phyloP scores from a whole-genome alignment of 2,888 invertebrate genomes.

The Leucozona laternaria region DNA sequence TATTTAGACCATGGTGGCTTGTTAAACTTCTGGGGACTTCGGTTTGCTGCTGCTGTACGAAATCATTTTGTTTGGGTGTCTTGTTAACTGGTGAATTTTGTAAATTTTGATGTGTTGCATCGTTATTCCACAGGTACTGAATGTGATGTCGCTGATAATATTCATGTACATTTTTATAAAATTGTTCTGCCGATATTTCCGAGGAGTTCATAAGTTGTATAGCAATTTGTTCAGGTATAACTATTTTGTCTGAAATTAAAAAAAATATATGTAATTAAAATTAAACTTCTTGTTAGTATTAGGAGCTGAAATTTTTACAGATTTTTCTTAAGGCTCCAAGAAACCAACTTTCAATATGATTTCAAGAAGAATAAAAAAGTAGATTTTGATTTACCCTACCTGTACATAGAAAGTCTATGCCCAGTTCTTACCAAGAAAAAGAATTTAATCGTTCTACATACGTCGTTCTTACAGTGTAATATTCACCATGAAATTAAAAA shows the following conservation, averaged over 20 bases:
- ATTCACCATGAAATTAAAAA: too few relatives aligned
- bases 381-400: too few relatives aligned
- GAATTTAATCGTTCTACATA: too few relatives aligned
- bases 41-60: slow-evolving; percentile 13
- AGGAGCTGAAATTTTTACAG: too few relatives aligned
- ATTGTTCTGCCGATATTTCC: slow-evolving; percentile 83
- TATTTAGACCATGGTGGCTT: slow-evolving; percentile 6
- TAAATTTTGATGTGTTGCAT: slow-evolving; percentile 31
- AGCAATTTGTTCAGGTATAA: slow-evolving; percentile 83
- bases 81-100: slow-evolving; percentile 30
- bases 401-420: too few relatives aligned
- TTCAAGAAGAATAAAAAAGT: too few relatives aligned
- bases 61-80: slow-evolving; percentile 28
- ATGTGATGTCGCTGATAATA: slow-evolving; percentile 84
- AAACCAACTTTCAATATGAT: too few relatives aligned
- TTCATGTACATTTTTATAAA: slow-evolving; percentile 82
- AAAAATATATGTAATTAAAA: too few relatives aligned
- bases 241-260: slow-evolving; percentile 82
- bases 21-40: slow-evolving; percentile 44
- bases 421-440: too few relatives aligned
- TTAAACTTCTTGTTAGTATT: too few relatives aligned
- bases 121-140: slow-evolving; percentile 80
- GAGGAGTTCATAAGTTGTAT: slow-evolving; percentile 82
- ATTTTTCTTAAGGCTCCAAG: too few relatives aligned
- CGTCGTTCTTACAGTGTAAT: too few relatives aligned